phyloP scores from a whole-genome alignment of 2,888 invertebrate species.

The Nemoura dubitans region DNA sequence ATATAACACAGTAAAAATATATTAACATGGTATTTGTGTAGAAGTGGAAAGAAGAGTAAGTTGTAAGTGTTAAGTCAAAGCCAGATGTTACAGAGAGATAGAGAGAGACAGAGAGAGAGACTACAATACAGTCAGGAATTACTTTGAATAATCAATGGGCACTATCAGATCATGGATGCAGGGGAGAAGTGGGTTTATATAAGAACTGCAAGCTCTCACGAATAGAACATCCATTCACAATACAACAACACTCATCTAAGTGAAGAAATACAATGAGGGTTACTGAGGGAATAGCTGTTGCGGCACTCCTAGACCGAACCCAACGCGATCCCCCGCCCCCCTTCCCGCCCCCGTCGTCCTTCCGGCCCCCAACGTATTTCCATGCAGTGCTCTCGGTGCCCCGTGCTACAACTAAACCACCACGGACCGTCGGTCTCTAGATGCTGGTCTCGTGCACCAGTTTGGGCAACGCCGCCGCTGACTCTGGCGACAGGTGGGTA shows the following conservation, averaged over 20 bases:
- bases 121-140: constrained; percentile 22
- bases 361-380: constrained; percentile 32
- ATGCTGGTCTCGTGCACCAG: constrained; percentile 79
- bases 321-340: constrained; percentile 32
- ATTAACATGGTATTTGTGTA: constrained; percentile 49
- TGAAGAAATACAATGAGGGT: constrained; percentile 51
- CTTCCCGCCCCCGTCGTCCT: not conserved
- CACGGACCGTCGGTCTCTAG: constrained; percentile 58
- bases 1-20: constrained; percentile 47
- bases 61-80: constrained; percentile 48
- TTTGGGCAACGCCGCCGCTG: constrained; percentile 62
- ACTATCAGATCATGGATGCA: constrained; percentile 50
- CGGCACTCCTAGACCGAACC: constrained; percentile 49
- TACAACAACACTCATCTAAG: constrained; percentile 53
- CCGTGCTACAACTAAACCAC: not conserved
- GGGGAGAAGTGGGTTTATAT: constrained; percentile 31
- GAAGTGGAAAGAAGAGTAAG: constrained; percentile 48
- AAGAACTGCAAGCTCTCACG: constrained; percentile 52
- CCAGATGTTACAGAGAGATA: constrained; percentile 46
- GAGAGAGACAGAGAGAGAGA: constrained; percentile 48
- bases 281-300: constrained; percentile 48
- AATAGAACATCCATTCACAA: constrained; percentile 53
- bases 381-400: constrained; percentile 27
- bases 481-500: constrained; percentile 49
- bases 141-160: constrained; percentile 43